Evolutionary conservation across 2,113 vertebrate species (phyloP), one percentile per base, ranked within the genome.

Genomic region (Amazona guildingii): DNA sequence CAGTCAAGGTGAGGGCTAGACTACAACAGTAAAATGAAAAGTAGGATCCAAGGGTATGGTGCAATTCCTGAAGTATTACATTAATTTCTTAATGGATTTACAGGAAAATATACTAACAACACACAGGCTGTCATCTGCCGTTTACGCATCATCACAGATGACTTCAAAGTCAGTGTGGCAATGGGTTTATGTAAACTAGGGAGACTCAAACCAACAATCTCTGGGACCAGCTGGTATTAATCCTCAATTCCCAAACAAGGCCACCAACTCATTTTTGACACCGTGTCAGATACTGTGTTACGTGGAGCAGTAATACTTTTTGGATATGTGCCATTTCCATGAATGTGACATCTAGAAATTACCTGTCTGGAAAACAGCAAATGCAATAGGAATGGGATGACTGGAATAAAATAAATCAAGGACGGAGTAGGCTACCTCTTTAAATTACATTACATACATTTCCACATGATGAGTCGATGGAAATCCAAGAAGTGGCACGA

Each of bases 31-130:
- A 46, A 96, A 96, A 83, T 62, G 48, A 68, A 80, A 97, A 97
- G 54, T 39, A 78, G 54, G 31, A 83, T 94, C 48, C 95, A 92
- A 95, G 21, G 70, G 27, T 39, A 74, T 63, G 78, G 74, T 78
- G 64, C 86, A 92, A 90, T 84, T 92, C 63, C 88, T 92, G 75
- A 91, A 90, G 23, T 94, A 93, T 93, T 95, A 94, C 95, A 94
- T 90, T 13, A 94, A 91, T 97, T 96, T 97, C 75, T 86, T 96
- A 96, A 95, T 81, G 57, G 39, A 86, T 95, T 95, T 92, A 86
- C 31, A 85, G 83, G 84, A 67, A 86, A 79, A 44, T 51, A 83
- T 75, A 55, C 43, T 89, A 76, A 67, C 64, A 52, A 80, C 11
- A 41, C 67, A 52, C 11, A 89, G 75, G 54, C 63, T 93, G 33